These are phyloP conservation scores for Chrysoperla carnea DNA, from an alignment of 1,140 invertebrate genomes.

Conservation along the genomic window DNA sequence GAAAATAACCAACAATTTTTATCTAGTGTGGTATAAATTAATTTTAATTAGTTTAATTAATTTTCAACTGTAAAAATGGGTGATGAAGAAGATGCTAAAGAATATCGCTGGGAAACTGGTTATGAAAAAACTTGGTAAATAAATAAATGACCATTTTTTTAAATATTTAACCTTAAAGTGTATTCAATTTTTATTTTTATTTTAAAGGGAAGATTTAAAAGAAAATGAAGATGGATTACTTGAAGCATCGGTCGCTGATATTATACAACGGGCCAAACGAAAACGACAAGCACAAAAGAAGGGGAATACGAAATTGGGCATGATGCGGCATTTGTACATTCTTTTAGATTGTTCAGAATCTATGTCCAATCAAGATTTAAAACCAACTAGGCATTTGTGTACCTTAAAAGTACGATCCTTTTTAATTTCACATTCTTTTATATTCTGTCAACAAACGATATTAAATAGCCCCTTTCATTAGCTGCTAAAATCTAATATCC, in stretches of 20 bases:
- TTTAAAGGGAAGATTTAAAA: constrained; percentile 79
- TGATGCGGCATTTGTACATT: constrained; percentile 90
- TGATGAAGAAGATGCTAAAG: constrained; percentile 74
- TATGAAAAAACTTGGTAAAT: constrained; percentile 90
- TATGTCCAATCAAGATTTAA: constrained; percentile 88
- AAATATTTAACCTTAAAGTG: neutral
- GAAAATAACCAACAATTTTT: too few relatives aligned
- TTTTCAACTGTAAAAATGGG: constrained; percentile 26
- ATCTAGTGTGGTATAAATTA: too few relatives aligned
- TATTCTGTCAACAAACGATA: neutral
- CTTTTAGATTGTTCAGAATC: constrained; percentile 84
- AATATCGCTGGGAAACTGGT: constrained; percentile 92
- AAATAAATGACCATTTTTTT: constrained; percentile 4
- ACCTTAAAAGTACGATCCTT: constrained; percentile 54
- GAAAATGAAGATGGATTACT: constrained; percentile 89
- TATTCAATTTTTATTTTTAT: neutral
- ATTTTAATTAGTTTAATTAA: too few relatives aligned
- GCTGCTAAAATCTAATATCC: too few relatives aligned
- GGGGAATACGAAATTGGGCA: constrained; percentile 68
- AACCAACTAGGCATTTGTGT: constrained; percentile 81
- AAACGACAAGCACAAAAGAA: constrained; percentile 54
- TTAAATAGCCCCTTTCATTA: neutral
- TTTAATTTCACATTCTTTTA: neutral
- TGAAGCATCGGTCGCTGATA: constrained; percentile 74
- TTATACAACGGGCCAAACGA: constrained; percentile 75